These are phyloP conservation scores for Periphyllus acericola DNA, from an alignment of 2,888 invertebrate species.

Conservation along the genomic window DNA sequence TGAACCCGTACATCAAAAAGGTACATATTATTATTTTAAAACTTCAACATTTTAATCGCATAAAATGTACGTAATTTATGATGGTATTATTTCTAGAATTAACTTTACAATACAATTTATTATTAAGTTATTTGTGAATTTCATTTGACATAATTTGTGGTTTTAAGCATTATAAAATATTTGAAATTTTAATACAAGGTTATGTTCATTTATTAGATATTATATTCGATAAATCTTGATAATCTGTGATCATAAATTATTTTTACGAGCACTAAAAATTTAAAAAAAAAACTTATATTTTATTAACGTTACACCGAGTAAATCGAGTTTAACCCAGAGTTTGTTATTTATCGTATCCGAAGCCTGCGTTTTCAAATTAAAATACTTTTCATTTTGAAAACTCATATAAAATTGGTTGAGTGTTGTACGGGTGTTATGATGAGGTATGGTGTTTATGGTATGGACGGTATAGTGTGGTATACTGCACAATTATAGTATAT, in stretches of 20 bases:
- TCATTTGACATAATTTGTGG: background rate
- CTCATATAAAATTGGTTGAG: background rate
- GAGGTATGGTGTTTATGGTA: too few species aligned
- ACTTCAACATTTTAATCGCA: too few species aligned
- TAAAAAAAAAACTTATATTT: background rate
- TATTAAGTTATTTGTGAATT: background rate
- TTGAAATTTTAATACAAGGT: background rate
- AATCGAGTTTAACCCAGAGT: background rate
- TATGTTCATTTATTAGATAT: background rate
- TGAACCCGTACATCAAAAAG: too few species aligned
- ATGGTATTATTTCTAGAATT: too few species aligned
- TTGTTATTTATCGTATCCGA: background rate
- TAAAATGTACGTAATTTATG: background rate
- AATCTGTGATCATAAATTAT: background rate
- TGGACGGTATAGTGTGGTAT: too few species aligned
- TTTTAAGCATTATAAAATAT: background rate
- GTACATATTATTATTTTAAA: too few species aligned
- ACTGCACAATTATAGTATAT: too few species aligned
- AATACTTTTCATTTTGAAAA: background rate
- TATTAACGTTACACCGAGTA: background rate
- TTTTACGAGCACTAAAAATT: background rate
- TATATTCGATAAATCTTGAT: background rate
- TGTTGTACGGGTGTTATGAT: too few species aligned
- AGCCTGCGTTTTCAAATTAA: background rate
- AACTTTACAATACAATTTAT: background rate